Percentiles rank a stretch among this genome's conserved stretches.
Evolutionary conservation across 2,888 invertebrate genomes (phyloP).

Genomic region (Ctenicera cuprea): DNA sequence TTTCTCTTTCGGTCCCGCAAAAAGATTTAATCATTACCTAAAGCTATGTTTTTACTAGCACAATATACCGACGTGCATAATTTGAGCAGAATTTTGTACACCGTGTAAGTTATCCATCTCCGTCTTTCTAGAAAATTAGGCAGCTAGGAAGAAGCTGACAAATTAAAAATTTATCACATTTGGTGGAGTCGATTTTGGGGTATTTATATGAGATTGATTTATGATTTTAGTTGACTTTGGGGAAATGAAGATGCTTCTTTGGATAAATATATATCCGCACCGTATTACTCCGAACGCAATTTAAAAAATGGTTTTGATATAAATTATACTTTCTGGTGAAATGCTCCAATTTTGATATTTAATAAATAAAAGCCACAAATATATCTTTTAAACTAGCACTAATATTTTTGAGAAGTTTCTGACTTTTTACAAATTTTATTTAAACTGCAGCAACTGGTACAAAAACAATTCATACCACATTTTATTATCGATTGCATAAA

Average conservation of each 20-base stretch:
- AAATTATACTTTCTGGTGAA: slow-evolving; percentile 50
- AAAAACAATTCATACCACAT: too few relatives aligned
- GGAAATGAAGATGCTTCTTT: slow-evolving; percentile 59
- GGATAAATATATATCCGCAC: slow-evolving; percentile 61
- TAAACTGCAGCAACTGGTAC: too few relatives aligned
- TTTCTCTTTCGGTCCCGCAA: slow-evolving; percentile 63
- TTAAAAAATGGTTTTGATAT: slow-evolving; percentile 56
- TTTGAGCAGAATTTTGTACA: slow-evolving; percentile 30
- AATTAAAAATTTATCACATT: slow-evolving; percentile 46
- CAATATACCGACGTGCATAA: slow-evolving; percentile 46
- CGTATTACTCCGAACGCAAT: slow-evolving; percentile 51
- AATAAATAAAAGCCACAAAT: too few relatives aligned
- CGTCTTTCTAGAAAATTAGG: neutral
- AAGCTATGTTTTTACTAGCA: slow-evolving; percentile 48
- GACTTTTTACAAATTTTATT: too few relatives aligned
- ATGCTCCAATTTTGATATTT: neutral
- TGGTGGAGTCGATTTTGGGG: slow-evolving; percentile 46
- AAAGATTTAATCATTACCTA: slow-evolving; percentile 64
- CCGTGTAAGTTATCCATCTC: slow-evolving; percentile 19
- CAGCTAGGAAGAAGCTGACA: slow-evolving; percentile 29
- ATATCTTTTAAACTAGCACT: too few relatives aligned
- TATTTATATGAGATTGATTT: slow-evolving; percentile 60
- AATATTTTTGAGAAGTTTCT: too few relatives aligned
- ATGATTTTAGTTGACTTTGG: slow-evolving; percentile 58
- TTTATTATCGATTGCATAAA: too few relatives aligned